A percentile compares a stretch with the other conserved stretches of the same genome.
These are phyloP conservation scores for Dioctria linearis DNA, from an alignment of 2,888 invertebrate species.

Conservation along the genomic window DNA sequence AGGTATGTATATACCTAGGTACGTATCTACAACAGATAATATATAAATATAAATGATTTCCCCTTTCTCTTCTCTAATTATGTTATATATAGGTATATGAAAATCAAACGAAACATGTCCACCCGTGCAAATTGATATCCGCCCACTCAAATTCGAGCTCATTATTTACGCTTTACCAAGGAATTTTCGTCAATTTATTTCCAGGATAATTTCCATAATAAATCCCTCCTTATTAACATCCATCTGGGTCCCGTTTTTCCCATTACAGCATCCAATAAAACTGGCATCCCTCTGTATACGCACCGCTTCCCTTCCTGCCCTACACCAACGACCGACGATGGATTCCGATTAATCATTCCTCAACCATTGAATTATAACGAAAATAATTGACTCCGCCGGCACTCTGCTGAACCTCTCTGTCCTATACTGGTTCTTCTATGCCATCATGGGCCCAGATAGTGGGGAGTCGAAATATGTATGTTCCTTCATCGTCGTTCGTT, in stretches of 20 bases:
- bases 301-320: not conserved
- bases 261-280: constrained; percentile 50
- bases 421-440: not conserved
- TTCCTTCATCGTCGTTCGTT: constrained; percentile 23
- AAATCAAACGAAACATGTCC: not conserved
- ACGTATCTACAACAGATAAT: not conserved
- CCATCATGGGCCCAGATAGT: not conserved
- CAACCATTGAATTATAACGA: constrained; percentile 63
- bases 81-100: not conserved
- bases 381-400: constrained; percentile 61
- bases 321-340: constrained; percentile 5
- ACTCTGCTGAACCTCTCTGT: constrained; percentile 1
- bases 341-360: constrained; percentile 62
- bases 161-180: constrained; percentile 54
- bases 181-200: constrained; percentile 58
- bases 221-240: constrained; percentile 63
- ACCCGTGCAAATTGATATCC: constrained; percentile 34
- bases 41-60: not conserved
- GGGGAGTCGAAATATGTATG: not conserved
- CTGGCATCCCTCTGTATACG: not conserved
- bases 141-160: constrained; percentile 35
- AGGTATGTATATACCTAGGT: no score
- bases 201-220: constrained; percentile 62
- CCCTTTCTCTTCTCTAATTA: not conserved
- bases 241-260: constrained; percentile 60